A percentile compares a stretch with the other conserved stretches of the same genome.
These are phyloP conservation scores for Napeogenes inachia DNA, from an alignment of 2,888 invertebrate species.

Conservation along the genomic window DNA sequence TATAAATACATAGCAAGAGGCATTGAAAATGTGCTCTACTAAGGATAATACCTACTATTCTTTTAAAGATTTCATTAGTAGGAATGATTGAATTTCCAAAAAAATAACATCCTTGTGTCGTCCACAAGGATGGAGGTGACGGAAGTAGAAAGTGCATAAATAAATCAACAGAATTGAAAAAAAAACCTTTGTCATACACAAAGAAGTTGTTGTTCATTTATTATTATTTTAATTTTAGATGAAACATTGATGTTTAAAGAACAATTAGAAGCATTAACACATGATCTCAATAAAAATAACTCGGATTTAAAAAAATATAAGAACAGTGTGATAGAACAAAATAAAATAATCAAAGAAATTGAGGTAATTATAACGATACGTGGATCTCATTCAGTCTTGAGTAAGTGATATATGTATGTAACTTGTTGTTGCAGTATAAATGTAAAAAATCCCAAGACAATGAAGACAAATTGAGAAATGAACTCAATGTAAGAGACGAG, in stretches of 20 bases:
- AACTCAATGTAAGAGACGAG: slow-evolving; percentile 47
- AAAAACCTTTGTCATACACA: no score
- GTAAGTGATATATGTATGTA: not conserved
- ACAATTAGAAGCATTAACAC: slow-evolving; percentile 43
- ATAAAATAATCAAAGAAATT: slow-evolving; percentile 44
- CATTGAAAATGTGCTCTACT: no score
- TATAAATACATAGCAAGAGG: no score
- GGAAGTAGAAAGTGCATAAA: no score
- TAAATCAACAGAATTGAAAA: no score
- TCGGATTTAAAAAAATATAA: slow-evolving; percentile 47
- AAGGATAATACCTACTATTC: no score
- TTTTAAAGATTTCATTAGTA: no score
- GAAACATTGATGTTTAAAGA: slow-evolving; percentile 24
- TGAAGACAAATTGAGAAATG: slow-evolving; percentile 42
- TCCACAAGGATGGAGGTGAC: no score
- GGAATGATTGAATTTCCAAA: no score
- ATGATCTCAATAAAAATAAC: slow-evolving; percentile 42
- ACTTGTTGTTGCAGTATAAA: slow-evolving; percentile 40
- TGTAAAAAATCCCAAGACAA: slow-evolving; percentile 41
- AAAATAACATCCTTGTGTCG: no score
- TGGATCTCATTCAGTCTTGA: not conserved
- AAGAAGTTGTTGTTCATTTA: not conserved
- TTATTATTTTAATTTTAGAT: slow-evolving; percentile 16
- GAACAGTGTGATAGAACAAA: slow-evolving; percentile 41
- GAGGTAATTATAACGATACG: slow-evolving; percentile 40